phyloP scores from a whole-genome alignment of 1,140 invertebrate genomes.

The Pseudachorutes palmiensis region DNA sequence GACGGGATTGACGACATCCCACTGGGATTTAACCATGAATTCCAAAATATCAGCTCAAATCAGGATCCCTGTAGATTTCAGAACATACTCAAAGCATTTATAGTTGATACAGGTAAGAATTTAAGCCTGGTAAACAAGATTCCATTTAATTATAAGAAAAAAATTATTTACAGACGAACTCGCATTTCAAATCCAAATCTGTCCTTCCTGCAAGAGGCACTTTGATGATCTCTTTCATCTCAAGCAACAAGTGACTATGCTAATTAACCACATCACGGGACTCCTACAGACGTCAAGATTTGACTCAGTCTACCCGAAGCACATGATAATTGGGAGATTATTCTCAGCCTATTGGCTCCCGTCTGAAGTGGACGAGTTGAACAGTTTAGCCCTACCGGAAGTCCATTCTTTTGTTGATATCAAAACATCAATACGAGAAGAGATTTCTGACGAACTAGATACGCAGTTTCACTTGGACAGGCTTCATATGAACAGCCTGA shows the following conservation, averaged over 20 bases:
- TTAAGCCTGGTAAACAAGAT: no score
- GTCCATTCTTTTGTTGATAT: background rate
- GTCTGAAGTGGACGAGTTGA: background rate
- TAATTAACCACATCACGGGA: slow-evolving; percentile 24
- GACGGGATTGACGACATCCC: slow-evolving; percentile 7
- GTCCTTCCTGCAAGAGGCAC: slow-evolving; percentile 21
- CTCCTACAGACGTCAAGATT: slow-evolving; percentile 17
- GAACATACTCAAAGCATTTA: no score
- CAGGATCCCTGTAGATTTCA: no score
- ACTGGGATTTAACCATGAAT: no score
- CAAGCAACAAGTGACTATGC: slow-evolving; percentile 15
- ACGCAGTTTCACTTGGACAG: background rate
- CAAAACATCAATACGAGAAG: background rate
- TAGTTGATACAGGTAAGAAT: no score
- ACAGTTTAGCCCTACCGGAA: background rate
- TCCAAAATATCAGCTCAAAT: no score
- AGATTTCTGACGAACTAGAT: background rate
- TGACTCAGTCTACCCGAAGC: slow-evolving; percentile 10
- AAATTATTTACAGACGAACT: slow-evolving; percentile 11
- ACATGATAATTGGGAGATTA: slow-evolving; percentile 11
- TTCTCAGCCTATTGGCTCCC: background rate
- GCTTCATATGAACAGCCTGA: background rate
- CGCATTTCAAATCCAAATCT: slow-evolving; percentile 13
- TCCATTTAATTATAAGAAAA: no score
- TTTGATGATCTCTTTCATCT: slow-evolving; percentile 15